A percentile compares a stretch with the other conserved stretches of the same genome.
Evolutionary conservation across 2,113 vertebrate species (phyloP).

Genomic region (Aptenodytes forsteri): DNA sequence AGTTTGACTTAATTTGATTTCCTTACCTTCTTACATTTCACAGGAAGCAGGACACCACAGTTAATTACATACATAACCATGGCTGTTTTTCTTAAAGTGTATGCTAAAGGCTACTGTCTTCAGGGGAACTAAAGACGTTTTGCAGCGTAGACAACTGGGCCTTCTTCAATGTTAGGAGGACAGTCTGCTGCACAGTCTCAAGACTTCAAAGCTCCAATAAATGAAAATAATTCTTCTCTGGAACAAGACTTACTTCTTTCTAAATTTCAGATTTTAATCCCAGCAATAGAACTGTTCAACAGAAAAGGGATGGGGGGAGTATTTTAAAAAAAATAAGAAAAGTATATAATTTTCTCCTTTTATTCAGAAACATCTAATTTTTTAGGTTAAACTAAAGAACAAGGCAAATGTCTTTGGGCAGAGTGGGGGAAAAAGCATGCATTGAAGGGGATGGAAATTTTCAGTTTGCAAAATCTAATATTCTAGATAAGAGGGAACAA

Average conservation of each 20-base stretch:
- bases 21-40: neutral
- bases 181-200: neutral
- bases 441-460: neutral
- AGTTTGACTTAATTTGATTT: neutral
- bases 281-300: neutral
- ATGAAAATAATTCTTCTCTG: neutral
- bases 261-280: neutral
- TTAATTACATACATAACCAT: neutral
- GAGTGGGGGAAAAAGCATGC: neutral
- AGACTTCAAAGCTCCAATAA: neutral
- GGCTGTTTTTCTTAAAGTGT: neutral
- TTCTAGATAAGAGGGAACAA: neutral
- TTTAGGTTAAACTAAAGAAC: neutral
- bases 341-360: neutral
- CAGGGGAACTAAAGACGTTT: neutral
- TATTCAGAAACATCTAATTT: neutral
- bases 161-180: neutral
- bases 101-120: neutral
- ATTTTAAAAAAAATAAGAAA: neutral
- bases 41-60: neutral
- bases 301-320: neutral
- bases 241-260: neutral
- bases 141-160: neutral
- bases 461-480: neutral
- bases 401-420: neutral